Evolutionary conservation across 2,113 vertebrate species (phyloP).

Genomic region (Periophthalmus modestus): DNA sequence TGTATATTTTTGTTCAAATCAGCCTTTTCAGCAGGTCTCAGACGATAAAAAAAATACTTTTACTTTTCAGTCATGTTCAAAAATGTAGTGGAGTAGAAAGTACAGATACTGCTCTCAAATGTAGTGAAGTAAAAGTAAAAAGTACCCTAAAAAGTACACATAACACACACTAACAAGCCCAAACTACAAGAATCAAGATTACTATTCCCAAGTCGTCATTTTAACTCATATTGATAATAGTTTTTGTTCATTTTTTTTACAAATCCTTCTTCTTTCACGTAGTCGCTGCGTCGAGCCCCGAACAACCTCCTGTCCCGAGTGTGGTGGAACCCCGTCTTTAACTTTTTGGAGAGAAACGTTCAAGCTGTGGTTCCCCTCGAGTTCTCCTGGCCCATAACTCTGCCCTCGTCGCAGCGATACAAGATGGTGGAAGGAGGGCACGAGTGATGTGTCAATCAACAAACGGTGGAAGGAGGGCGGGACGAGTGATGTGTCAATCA

Average conservation of each 20-base stretch:
- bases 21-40: too few relatives aligned
- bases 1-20: too few relatives aligned
- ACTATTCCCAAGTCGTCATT: neutral
- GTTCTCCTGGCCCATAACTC: constrained; percentile 86
- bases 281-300: constrained; percentile 85
- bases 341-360: constrained; percentile 92
- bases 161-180: too few relatives aligned
- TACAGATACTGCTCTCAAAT: too few relatives aligned
- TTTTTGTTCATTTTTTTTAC: neutral
- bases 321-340: constrained; percentile 93
- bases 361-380: constrained; percentile 84
- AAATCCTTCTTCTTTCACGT: constrained; percentile 19
- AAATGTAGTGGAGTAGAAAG: too few relatives aligned
- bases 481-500: too few relatives aligned
- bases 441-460: constrained; percentile 56
- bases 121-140: too few relatives aligned
- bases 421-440: constrained; percentile 83
- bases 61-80: too few relatives aligned
- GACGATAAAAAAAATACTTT: too few relatives aligned
- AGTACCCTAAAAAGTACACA: too few relatives aligned
- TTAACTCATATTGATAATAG: neutral
- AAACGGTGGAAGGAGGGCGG: too few relatives aligned
- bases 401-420: constrained; percentile 87
- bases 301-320: constrained; percentile 86
- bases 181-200: too few relatives aligned